Base-by-base conservation (phyloP, 2,888 invertebrate species). In the Chamaedrilus cognettii region DNA sequence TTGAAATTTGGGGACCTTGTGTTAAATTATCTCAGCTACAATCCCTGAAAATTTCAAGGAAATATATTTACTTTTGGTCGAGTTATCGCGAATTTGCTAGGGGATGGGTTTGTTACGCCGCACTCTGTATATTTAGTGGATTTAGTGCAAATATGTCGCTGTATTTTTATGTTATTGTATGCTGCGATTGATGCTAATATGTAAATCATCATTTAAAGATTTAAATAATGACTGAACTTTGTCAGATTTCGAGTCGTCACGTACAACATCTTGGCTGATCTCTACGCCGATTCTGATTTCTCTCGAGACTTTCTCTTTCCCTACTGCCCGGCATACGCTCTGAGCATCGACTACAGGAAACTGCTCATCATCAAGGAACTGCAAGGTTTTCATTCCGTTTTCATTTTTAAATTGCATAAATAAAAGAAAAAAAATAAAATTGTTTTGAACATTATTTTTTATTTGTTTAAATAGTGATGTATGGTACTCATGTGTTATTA, bases 191-290 rank as follows among this genome's bases (percentile, higher is more conserved):
- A n/a, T n/a, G n/a, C n/a, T 35, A 30, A 42, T 42, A 61, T 28
- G 42, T 23, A 1, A 4, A 64, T n/a, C 28, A 31, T 15, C 28
- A 52, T 28, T 19, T 23, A 15, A 15, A 15, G 26, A 28, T 26
- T 52, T 28, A 33, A 19, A 33, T 4, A n/a, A n/a, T 59, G 23
- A 2, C 28, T 56, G 23, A 23, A 30, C 32, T 2, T 23, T 65
- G 77, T 70, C 63, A 83, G 84, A 77, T 89, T 94, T 77, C 88
- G 97, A 60, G 88, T 95, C 69, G 88, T 94, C 3, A 88, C 90
- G 0, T 97, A 97, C 80, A 97, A 97, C 81, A 89, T 96, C 75
- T 85, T 98, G 74, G 96, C 97, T 3, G 93, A 95, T 85, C 83
- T 91, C 32, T 98, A 96, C 83, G 91, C 94, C 70, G 93, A 94